Base-by-base conservation (phyloP, 2,797 vertebrate genomes). In the Acipenser oxyrinchus region DNA sequence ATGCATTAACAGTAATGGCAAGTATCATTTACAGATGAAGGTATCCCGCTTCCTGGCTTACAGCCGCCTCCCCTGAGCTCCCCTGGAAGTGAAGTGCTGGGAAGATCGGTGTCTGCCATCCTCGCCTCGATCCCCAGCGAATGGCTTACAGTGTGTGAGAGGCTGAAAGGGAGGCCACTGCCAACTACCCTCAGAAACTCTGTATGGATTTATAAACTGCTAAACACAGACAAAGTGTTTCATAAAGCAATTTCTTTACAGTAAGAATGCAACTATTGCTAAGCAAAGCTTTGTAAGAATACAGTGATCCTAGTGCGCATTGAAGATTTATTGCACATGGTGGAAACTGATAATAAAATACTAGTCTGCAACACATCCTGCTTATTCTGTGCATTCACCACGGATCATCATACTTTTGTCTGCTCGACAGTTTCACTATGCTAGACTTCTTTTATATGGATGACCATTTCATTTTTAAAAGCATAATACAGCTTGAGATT, bases 141-240 rank as follows among this genome's bases (percentile, higher is more conserved):
- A 73, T 75, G 65, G 51, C 48, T n/a, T n/a, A 63, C 55, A 6
- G 69, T 71, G 48, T 76, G 76, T 18, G 57, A 72, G 52, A 72
- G 60, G 7, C 69, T 76, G 5, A 63, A 12, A 18, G 73, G 75
- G 51, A 71, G 69, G n/a, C 51, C 75, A 48, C 70, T 78, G 63
- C 73, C 76, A 15, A 69, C 59, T 23, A 23, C 69, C 6, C 68
- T 79, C 10, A 66, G 72, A 51, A 57, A 60, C 0, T 72, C 69
- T 7, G 67, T 71, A 60, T 79, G 78, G 76, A 57, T 70, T 37
- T 67, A 74, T 48, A 76, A 71, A 58, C 71, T 78, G 51, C 65
- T 79, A 66, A 69, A 67, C 64, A 57, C 68, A 52, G 55, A 70
- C 18, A 68, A 68, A 23, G 23, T 61, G 23, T n/a, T 13, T 10